Conservation (phyloP, 2,797 vertebrate species). For the Spinibarbus caldwelli region DNA sequence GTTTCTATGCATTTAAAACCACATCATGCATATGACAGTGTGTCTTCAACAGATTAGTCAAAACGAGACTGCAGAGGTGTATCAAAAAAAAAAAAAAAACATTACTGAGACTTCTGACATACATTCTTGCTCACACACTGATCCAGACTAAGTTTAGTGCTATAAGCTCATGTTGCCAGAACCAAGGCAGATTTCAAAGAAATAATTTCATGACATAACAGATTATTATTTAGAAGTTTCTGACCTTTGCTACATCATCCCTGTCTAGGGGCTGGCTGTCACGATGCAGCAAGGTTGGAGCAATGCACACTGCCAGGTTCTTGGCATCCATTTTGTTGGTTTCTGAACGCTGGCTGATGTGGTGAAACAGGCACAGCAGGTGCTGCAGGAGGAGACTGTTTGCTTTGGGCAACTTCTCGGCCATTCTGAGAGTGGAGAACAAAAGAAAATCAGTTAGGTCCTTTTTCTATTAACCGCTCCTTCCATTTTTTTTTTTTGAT, state of each 20-base stretch:
- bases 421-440: conserved; percentile 76
- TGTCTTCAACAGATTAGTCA: conserved; percentile 46
- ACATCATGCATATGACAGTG: conserved; percentile 64
- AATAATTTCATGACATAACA: background rate
- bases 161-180: background rate
- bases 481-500: conserved; percentile 54
- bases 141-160: background rate
- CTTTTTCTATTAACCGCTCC: conserved; percentile 52
- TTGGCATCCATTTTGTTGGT: conserved; percentile 89
- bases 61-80: conserved; percentile 37
- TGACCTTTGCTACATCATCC: conserved; percentile 85
- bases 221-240: background rate
- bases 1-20: conserved; percentile 55
- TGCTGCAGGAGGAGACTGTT: conserved; percentile 86
- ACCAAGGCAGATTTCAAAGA: background rate
- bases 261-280: conserved; percentile 76
- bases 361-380: conserved; percentile 83
- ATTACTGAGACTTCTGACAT: background rate
- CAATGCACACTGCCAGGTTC: conserved; percentile 92
- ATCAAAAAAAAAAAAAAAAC: background rate
- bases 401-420: conserved; percentile 80
- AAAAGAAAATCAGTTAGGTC: conserved; percentile 65
- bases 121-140: too few species aligned
- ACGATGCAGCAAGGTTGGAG: conserved; percentile 84
- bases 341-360: conserved; percentile 80